Conservation (phyloP, 2,113 vertebrate genomes). For the Psittacara wagleri region DNA sequence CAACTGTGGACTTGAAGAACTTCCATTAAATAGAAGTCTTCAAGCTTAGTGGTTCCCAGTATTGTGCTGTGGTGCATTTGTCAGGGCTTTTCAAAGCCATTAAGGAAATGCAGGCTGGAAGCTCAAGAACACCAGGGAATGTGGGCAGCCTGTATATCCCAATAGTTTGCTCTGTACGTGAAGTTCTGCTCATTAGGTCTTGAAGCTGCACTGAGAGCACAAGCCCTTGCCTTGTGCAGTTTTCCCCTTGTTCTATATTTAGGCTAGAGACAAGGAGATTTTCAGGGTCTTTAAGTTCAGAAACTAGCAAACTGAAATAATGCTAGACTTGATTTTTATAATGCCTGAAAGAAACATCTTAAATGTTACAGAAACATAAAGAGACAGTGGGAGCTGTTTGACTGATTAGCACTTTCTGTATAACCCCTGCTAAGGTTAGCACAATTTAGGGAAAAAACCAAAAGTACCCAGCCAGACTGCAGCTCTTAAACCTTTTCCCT, state of each 20-base stretch:
- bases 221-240: fast-evolving
- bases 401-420: background rate
- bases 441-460: background rate
- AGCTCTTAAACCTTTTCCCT: background rate
- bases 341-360: background rate
- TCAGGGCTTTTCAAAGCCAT: background rate
- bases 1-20: background rate
- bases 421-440: background rate
- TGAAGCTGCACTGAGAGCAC: background rate
- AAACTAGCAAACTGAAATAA: background rate
- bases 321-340: background rate
- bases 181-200: background rate
- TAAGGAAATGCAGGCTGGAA: background rate
- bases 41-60: background rate
- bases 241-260: background rate
- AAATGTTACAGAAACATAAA: background rate
- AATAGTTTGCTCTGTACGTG: background rate
- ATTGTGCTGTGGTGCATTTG: background rate
- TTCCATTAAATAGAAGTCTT: background rate
- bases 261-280: background rate
- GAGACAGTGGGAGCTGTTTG: background rate
- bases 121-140: background rate
- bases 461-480: background rate
- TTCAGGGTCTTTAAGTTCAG: background rate
- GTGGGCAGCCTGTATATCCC: background rate